Base-by-base conservation (phyloP, 2,888 invertebrate genomes). In the Stenoptilia bipunctidactyla region DNA sequence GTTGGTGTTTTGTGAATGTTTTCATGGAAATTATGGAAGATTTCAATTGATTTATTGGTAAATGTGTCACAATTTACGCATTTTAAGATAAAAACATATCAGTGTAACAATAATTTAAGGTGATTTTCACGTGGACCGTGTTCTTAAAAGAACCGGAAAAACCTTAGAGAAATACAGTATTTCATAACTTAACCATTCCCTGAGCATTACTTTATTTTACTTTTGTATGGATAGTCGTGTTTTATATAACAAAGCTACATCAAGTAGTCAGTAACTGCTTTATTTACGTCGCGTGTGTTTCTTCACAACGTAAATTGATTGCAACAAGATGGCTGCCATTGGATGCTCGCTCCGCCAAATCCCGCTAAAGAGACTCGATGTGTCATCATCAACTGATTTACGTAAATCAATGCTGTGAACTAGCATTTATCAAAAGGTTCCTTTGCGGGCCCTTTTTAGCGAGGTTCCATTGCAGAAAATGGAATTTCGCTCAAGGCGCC, bases 1-100 rank as follows among this genome's bases (percentile, higher is more conserved):
- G 84, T 84, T 84, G 69, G 83, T 85, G 84, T 85, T 85, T 85
- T 84, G 77, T 83, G 82, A 80, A 83, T 80, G 82, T 84, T 84
- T 85, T 83, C 70, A 73, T 68, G 56, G 55, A 69, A 68, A 62
- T 66, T 69, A 71, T 68, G 55, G 59, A 58, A 53, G 64, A 69
- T 55, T 71, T 66, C 56, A 66, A 59, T 57, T 55, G 52, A 63
- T 61, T 47, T 43, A 62, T 30, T 10, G 42, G 41, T 39, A 45
- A 44, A 38, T 40, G 43, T 44, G 13, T 39, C 13, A 38, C 41
- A 30, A 30, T 30, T 8, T 20, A 20, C 20, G 3, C 20, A 20
- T 20, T 20, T 8, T 8, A 20, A 30, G 10, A 10, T 10, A 4
- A 30, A 30, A 10, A 30, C 30, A 10, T 30, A 30, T 12, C 30